These are phyloP conservation scores for Cettia cetti DNA, from an alignment of 2,113 vertebrate genomes.

Conservation along the genomic window DNA sequence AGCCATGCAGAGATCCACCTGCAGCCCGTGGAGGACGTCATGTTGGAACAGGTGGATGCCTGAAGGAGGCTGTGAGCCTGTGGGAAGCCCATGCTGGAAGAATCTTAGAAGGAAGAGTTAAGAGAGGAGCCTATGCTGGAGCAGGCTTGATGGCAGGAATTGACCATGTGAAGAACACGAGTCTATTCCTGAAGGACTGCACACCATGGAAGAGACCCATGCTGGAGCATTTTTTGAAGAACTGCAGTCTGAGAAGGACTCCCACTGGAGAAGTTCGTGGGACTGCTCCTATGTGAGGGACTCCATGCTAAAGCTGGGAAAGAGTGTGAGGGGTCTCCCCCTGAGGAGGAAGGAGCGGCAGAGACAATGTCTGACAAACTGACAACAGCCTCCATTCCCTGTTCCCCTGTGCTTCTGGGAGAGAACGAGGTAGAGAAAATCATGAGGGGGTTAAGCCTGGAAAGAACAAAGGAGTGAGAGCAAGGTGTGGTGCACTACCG, in stretches of 20 bases:
- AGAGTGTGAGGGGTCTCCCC: too few species aligned
- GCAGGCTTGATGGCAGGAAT: background rate
- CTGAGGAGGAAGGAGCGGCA: background rate
- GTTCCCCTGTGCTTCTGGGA: background rate
- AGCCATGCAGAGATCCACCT: background rate
- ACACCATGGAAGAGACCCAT: accelerated
- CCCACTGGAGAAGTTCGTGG: accelerated
- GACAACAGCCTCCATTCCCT: background rate
- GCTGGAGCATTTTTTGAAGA: background rate
- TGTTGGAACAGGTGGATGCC: background rate
- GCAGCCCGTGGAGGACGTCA: accelerated
- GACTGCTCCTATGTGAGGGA: background rate
- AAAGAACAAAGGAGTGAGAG: background rate
- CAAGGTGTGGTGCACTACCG: too few species aligned
- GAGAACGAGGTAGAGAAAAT: background rate
- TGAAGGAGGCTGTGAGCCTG: background rate
- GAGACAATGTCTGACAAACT: background rate
- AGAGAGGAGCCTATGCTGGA: background rate
- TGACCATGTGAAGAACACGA: background rate
- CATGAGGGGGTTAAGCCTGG: background rate
- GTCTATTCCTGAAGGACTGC: background rate
- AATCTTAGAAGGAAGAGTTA: background rate
- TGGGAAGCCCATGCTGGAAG: background rate
- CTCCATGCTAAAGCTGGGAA: background rate
- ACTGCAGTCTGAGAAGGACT: background rate